Percentiles rank a stretch among this genome's conserved stretches.
Conservation (phyloP, 2,797 vertebrate species). For the Leontopithecus rosalia region DNA sequence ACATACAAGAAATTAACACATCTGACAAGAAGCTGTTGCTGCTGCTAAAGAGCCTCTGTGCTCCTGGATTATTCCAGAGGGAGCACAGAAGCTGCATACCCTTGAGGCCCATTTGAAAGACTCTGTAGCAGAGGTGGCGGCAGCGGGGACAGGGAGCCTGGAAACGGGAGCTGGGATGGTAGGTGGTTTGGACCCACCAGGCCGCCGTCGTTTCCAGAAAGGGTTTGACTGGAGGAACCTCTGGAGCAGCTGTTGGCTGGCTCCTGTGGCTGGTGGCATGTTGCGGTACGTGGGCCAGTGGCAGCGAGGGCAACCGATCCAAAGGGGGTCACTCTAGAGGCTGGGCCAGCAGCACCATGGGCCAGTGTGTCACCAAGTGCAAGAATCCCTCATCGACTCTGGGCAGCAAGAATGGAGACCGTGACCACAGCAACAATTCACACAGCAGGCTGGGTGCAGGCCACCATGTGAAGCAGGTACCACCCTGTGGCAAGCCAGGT, state of each 20-base stretch:
- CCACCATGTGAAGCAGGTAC: conserved; percentile 92
- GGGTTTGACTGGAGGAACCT: too few species aligned
- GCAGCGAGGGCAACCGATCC: conserved; percentile 89
- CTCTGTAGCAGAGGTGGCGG: too few species aligned
- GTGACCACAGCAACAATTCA: conserved; percentile 93
- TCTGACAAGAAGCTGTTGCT: background rate
- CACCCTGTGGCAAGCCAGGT: conserved; percentile 88
- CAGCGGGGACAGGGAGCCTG: too few species aligned
- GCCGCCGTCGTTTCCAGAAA: too few species aligned
- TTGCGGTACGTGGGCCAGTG: conserved; percentile 90
- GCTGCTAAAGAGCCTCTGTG: background rate
- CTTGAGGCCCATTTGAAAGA: background rate
- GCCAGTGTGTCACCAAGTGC: conserved; percentile 99
- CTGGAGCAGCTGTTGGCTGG: conserved; percentile 54
- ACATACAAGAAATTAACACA: background rate
- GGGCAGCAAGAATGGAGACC: conserved; percentile 98
- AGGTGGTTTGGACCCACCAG: too few species aligned
- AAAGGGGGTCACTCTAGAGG: conserved; percentile 84
- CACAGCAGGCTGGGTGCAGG: conserved; percentile 91
- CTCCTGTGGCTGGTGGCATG: conserved; percentile 89
- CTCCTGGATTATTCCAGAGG: background rate
- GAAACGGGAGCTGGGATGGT: too few species aligned
- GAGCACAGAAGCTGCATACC: background rate
- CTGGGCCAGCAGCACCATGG: conserved; percentile 91
- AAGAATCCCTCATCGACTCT: conserved; percentile 99